A percentile compares a stretch with the other conserved stretches of the same genome.
These are phyloP conservation scores for Mastacembelus armatus DNA, from an alignment of 2,797 vertebrate species.

Conservation along the genomic window DNA sequence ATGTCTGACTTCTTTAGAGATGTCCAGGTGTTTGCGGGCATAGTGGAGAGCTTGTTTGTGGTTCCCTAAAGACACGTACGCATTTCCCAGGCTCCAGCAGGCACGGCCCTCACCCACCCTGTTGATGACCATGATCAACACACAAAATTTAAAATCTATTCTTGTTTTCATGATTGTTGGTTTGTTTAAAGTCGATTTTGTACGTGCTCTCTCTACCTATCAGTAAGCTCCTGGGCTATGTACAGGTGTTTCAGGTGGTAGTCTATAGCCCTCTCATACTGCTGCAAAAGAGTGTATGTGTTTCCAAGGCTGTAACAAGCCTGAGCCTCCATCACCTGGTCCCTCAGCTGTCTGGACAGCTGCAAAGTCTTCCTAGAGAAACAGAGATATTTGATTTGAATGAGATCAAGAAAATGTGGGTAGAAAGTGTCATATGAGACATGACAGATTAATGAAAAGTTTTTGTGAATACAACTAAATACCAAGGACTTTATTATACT, in stretches of 20 bases:
- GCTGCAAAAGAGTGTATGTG: slow-evolving; percentile 93
- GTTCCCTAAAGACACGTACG: slow-evolving; percentile 92
- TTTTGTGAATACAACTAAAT: no score
- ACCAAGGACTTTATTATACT: no score
- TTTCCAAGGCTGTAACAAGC: slow-evolving; percentile 98
- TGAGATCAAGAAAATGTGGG: background rate
- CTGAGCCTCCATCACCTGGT: slow-evolving; percentile 97
- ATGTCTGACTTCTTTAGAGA: slow-evolving; percentile 91
- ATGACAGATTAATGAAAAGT: background rate
- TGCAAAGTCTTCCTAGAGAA: slow-evolving; percentile 92
- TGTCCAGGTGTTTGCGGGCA: slow-evolving; percentile 92
- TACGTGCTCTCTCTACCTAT: slow-evolving; percentile 82
- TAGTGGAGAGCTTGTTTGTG: slow-evolving; percentile 93
- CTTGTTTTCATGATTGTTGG: background rate
- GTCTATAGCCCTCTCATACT: slow-evolving; percentile 92
- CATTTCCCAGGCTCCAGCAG: slow-evolving; percentile 97
- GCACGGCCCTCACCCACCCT: slow-evolving; percentile 98
- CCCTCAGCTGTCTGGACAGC: slow-evolving; percentile 93
- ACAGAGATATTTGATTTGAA: no score
- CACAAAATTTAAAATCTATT: background rate
- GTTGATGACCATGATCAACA: slow-evolving; percentile 9
- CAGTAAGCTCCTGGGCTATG: slow-evolving; percentile 94
- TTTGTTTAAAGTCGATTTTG: background rate
- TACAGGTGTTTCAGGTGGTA: slow-evolving; percentile 95
- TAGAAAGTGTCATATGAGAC: background rate